phyloP scores from a whole-genome alignment of 2,888 invertebrate species.

The Neoascia interrupta region DNA sequence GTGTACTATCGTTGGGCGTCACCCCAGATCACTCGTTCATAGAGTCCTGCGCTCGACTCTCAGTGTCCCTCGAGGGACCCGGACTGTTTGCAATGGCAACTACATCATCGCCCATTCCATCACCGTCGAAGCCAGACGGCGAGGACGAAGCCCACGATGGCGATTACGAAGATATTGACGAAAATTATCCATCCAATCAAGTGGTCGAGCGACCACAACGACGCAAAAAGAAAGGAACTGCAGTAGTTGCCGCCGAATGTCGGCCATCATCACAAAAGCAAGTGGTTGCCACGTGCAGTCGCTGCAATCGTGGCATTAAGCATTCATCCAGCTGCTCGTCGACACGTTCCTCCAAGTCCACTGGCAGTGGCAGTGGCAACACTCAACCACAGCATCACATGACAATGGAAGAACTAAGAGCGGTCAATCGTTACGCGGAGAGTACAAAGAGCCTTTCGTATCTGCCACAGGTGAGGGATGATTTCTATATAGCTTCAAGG shows the following conservation, averaged over 20 bases:
- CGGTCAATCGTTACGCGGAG: slow-evolving; percentile 93
- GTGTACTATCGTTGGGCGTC: slow-evolving; percentile 86
- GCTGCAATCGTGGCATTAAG: slow-evolving; percentile 78
- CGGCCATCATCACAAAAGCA: slow-evolving; percentile 64
- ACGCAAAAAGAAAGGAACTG: slow-evolving; percentile 59
- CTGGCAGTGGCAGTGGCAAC: slow-evolving; percentile 78
- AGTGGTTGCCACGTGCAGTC: slow-evolving; percentile 74
- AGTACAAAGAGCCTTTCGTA: slow-evolving; percentile 95
- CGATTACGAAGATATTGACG: slow-evolving; percentile 75
- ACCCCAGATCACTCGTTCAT: slow-evolving; percentile 92
- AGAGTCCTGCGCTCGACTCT: slow-evolving; percentile 91
- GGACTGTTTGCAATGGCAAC: slow-evolving; percentile 84
- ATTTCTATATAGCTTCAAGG: slow-evolving; percentile 78
- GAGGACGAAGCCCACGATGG: slow-evolving; percentile 73
- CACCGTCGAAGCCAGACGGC: slow-evolving; percentile 81
- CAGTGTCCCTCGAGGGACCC: slow-evolving; percentile 92
- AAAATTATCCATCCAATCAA: slow-evolving; percentile 70
- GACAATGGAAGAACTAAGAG: slow-evolving; percentile 91
- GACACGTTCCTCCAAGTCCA: slow-evolving; percentile 84
- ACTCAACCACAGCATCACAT: slow-evolving; percentile 81
- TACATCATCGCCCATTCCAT: slow-evolving; percentile 85
- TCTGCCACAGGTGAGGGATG: slow-evolving; percentile 90
- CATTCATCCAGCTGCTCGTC: slow-evolving; percentile 84
- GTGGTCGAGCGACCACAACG: slow-evolving; percentile 65
- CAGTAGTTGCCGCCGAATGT: slow-evolving; percentile 55